Conservation (phyloP, 2,888 invertebrate genomes). For the Eudasyphora cyanicolor region DNA sequence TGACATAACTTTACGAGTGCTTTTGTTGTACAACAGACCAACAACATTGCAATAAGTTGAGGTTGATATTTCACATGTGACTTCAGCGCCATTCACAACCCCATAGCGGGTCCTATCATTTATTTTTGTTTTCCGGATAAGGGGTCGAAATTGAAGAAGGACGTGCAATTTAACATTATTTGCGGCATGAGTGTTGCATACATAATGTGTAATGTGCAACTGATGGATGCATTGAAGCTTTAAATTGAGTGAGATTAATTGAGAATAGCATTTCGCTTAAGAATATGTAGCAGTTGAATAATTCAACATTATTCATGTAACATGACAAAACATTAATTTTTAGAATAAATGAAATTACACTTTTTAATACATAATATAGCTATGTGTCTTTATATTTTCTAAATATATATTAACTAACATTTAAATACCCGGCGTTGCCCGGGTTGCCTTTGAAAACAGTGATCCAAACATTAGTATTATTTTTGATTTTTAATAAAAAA, state of each 20-base stretch:
- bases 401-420: too few relatives aligned
- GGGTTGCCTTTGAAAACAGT: too few relatives aligned
- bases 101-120: neutral
- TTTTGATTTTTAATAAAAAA: too few relatives aligned
- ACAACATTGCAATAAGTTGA: constrained; percentile 37
- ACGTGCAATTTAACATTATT: neutral
- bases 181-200: neutral
- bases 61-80: constrained; percentile 10
- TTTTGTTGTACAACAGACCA: constrained; percentile 16
- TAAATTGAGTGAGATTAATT: constrained; percentile 54
- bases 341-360: too few relatives aligned
- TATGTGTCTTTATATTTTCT: too few relatives aligned
- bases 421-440: too few relatives aligned
- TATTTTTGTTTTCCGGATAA: neutral
- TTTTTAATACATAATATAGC: too few relatives aligned
- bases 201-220: constrained; percentile 43
- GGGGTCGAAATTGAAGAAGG: neutral
- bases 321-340: too few relatives aligned
- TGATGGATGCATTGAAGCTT: constrained; percentile 46
- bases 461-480: too few relatives aligned
- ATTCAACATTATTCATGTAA: too few relatives aligned
- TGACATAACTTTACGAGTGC: constrained; percentile 49
- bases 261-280: neutral
- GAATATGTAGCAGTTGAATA: too few relatives aligned
- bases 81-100: too few relatives aligned